Base-by-base conservation (phyloP, 1,140 invertebrate genomes). In the Trichoplusia ni region DNA sequence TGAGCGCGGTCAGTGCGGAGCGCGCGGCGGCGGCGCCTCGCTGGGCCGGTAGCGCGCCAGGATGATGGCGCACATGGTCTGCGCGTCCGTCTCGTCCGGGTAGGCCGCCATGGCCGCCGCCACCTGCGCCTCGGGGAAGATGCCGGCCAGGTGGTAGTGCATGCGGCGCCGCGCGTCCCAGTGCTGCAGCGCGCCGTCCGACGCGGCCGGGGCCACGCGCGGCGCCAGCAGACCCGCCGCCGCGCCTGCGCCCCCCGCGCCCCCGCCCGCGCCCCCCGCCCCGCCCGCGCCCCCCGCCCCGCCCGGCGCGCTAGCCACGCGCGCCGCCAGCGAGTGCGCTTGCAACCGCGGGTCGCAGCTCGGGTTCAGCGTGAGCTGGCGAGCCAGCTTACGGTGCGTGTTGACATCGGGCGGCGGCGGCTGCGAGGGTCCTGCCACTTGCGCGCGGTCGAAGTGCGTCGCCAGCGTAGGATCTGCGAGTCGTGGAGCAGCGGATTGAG, bases 61-160 rank as follows among this genome's bases (percentile, higher is more conserved):
- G 67, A 98, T 97, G 58, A 96, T 94, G 27, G 96, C 95, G 90
- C 97, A 98, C 68, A 98, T 96, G 75, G 95, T 95, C 76, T 98
- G 95, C 0, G 97, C 94, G 86, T 98, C 95, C 1, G 94, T 96
- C 83, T 98, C 96, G 23, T 97, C 95, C 0, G 97, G 97, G 89
- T 96, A 95, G 37, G 95, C 82, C 44, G 95, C 93, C 95, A 98
- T 96, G 0, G 95, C 97, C 21, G 95, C 92, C 18, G 93, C 92
- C 0, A 99, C 97, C 82, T 97, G 95, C 60, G 96, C 94, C 79
- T 97, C 95, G 0, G 97, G 96, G 84, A 98, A 98, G 29, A 98
- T 94, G 29, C 94, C 95, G 6, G 95, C 93, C 23, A 98, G 89
- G 82, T 98, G 96, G 85, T 96, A 97, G 77, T 96, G 96, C 61